Conservation (phyloP, 2,797 vertebrate genomes). For the Bryconaethiops microstoma region DNA sequence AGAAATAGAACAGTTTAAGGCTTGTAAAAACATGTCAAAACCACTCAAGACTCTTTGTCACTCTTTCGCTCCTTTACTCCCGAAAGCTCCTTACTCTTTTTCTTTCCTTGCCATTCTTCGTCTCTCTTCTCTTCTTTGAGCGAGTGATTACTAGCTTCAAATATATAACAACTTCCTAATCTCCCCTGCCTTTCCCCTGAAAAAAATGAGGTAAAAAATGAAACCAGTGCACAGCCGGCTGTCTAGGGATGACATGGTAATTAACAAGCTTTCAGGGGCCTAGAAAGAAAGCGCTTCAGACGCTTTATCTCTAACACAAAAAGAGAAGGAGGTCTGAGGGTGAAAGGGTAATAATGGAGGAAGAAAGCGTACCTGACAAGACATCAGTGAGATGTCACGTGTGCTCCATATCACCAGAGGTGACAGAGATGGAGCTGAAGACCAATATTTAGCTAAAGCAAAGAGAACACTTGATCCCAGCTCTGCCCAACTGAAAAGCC, state of each 20-base stretch:
- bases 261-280: conserved; percentile 70
- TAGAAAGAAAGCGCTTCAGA: conserved; percentile 54
- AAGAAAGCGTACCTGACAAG: conserved; percentile 6
- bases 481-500: not conserved
- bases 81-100: not conserved
- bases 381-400: conserved; percentile 2
- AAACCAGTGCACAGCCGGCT: conserved; percentile 66
- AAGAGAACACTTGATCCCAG: not conserved
- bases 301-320: conserved; percentile 1
- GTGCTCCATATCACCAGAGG: not conserved
- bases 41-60: not conserved
- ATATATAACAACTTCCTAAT: conserved; percentile 40
- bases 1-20: not conserved
- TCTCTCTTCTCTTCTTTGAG: conserved; percentile 35
- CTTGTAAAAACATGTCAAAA: not conserved
- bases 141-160: conserved; percentile 49
- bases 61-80: not conserved
- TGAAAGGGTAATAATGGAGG: conserved; percentile 3
- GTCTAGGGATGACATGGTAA: conserved; percentile 72
- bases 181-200: not conserved
- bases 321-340: not conserved
- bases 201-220: conserved; percentile 4
- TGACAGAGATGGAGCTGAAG: not conserved
- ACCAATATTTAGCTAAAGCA: not conserved
- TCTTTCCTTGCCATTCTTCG: not conserved